Base-by-base conservation (phyloP, 92 coral and sea anemone species). In the Micromussa lordhowensis region DNA sequence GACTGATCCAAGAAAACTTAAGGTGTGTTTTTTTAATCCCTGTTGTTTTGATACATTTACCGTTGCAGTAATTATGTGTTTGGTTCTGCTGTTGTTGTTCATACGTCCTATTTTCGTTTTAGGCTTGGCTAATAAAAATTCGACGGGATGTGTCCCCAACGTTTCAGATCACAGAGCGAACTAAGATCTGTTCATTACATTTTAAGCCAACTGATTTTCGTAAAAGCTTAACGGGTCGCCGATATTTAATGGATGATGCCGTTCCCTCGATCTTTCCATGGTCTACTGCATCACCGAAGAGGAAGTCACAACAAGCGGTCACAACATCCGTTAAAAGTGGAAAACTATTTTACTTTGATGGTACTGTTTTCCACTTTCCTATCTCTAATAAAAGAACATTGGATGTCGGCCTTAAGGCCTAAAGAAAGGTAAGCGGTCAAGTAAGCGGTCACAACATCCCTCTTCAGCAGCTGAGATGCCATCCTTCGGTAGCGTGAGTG, bases 181-280 rank as follows among this genome's bases (percentile, higher is more conserved):
- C 38, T 1, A 36, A 36, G 38, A n/a, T n/a, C n/a, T n/a, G 38
- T 5, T 36, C 38, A 5, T 36, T 36, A 5, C 38, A 36, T 36
- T 36, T 36, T 5, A 36, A 1, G 38, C 38, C 38, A 36, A 36
- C 38, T 36, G 38, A 36, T 36, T 36, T 36, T 36, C 38, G 38
- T 2, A 36, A 36, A 36, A 5, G 38, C 38, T 36, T 40, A 40
- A 3, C 48, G 7, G 48, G 48, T 40, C 48, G 48, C 48, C 48
- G 48, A 40, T 77, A 84, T 44, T 83, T 90, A 75, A 84, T 40
- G 38, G 86, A 85, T 79, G 77, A 90, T 61, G 93, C 90, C 29
- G 66, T 90, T 73, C 90, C 92, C 82, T 85, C 86, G n/a, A 70
- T 73, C 28, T 85, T 90, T 85, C 32, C 86, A 15, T 85, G 93